phyloP scores from a whole-genome alignment of 2,797 vertebrate species.

The Triplophysa yarkandensis region DNA sequence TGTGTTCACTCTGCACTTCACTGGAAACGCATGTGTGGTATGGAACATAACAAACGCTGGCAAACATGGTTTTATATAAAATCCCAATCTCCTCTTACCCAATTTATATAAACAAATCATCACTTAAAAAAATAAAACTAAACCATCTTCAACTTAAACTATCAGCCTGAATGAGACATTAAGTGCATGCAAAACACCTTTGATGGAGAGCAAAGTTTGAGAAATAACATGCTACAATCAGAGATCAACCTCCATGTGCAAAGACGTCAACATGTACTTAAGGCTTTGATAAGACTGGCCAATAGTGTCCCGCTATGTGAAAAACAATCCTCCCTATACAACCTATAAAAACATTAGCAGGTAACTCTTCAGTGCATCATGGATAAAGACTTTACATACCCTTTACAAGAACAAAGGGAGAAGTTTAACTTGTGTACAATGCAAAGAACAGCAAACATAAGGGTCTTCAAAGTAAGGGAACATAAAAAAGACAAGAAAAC shows the following conservation, averaged over 20 bases:
- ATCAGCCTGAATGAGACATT: background rate
- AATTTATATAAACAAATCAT: conserved; percentile 23
- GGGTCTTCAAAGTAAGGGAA: background rate
- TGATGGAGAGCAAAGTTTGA: conserved; percentile 20
- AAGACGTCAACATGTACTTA: conserved; percentile 20
- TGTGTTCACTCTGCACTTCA: conserved; percentile 10
- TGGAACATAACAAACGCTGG: conserved; percentile 19
- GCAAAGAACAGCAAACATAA: conserved; percentile 16
- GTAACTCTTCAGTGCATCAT: conserved; percentile 6
- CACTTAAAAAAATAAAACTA: conserved; percentile 23
- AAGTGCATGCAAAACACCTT: conserved; percentile 32
- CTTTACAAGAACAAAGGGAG: background rate
- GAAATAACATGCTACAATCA: conserved; percentile 31
- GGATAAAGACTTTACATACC: conserved; percentile 4
- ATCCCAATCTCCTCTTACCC: background rate
- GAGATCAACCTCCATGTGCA: conserved; percentile 19
- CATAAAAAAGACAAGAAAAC: background rate
- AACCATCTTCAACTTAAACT: background rate
- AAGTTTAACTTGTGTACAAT: background rate
- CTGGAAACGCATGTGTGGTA: conserved; percentile 8
- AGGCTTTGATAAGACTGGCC: conserved; percentile 26
- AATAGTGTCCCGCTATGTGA: background rate
- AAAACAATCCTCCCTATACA: conserved; percentile 19
- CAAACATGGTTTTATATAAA: conserved; percentile 33
- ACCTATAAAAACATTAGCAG: conserved; percentile 30